Evolutionary conservation across 1,140 invertebrate genomes (phyloP).

Genomic region (Neoseiulus cucumeris): DNA sequence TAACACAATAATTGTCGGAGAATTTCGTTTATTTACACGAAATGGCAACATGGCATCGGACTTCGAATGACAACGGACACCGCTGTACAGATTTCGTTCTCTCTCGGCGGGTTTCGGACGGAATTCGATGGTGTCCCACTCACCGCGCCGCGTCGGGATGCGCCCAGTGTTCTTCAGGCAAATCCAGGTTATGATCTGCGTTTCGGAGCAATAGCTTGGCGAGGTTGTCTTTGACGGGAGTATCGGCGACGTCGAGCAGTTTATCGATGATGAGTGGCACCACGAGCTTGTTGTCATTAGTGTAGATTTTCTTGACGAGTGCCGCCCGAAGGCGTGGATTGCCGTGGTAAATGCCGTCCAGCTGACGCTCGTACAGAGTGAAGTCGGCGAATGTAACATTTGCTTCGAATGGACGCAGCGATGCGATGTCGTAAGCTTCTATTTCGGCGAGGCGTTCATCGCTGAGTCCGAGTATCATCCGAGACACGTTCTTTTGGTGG

Average conservation of each 20-base stretch:
- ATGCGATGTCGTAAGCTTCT: not conserved
- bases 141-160: not conserved
- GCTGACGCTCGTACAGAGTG: not conserved
- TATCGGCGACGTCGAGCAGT: not conserved
- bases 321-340: not conserved
- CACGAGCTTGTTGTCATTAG: not conserved
- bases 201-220: not conserved
- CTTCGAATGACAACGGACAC: no score
- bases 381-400: not conserved
- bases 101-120: no score
- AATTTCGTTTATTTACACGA: no score
- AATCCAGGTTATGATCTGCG: not conserved
- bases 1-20: no score
- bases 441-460: constrained; percentile 1
- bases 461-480: not conserved
- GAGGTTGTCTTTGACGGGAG: not conserved
- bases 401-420: not conserved
- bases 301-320: not conserved
- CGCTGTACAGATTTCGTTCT: no score
- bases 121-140: no score
- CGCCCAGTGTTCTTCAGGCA: not conserved
- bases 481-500: not conserved
- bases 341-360: not conserved
- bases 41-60: no score
- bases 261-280: not conserved